Evolutionary conservation across 2,888 invertebrate species (phyloP).

Genomic region (Troglohyphantes excavatus): DNA sequence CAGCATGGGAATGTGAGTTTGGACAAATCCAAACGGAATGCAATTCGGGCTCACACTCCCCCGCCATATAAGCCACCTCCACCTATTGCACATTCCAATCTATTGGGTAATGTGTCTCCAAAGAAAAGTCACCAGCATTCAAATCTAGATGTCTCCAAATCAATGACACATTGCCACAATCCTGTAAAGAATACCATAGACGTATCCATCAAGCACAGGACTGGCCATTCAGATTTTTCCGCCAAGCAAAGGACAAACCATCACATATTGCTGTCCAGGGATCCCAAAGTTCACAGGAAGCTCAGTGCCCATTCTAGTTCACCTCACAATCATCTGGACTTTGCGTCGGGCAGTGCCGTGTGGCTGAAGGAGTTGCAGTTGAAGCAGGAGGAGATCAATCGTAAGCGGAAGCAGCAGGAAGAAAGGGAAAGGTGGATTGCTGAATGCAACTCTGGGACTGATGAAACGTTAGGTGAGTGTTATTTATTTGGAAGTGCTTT

Average conservation of each 20-base stretch:
- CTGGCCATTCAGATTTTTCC: neutral
- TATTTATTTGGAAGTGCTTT: neutral
- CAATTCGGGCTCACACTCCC: slow-evolving; percentile 54
- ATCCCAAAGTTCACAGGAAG: slow-evolving; percentile 41
- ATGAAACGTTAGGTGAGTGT: slow-evolving; percentile 19
- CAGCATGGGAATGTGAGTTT: neutral
- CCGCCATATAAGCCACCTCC: slow-evolving; percentile 77
- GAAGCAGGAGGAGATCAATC: slow-evolving; percentile 70
- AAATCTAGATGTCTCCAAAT: slow-evolving; percentile 31
- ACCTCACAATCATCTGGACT: slow-evolving; percentile 38
- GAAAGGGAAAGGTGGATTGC: slow-evolving; percentile 57
- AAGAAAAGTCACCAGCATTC: slow-evolving; percentile 45
- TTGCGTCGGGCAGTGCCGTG: slow-evolving; percentile 34
- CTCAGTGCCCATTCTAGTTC: slow-evolving; percentile 23
- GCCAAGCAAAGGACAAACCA: slow-evolving; percentile 26
- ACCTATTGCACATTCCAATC: slow-evolving; percentile 55
- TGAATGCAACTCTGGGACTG: slow-evolving; percentile 49
- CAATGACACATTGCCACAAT: slow-evolving; percentile 8
- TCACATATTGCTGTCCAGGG: slow-evolving; percentile 33
- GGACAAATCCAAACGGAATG: slow-evolving; percentile 20
- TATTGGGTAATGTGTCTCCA: slow-evolving; percentile 7
- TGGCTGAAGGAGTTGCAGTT: slow-evolving; percentile 73
- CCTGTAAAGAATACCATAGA: slow-evolving; percentile 1
- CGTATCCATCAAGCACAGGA: slow-evolving; percentile 11
- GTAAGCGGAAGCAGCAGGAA: slow-evolving; percentile 64